Conservation (phyloP, 2,888 invertebrate genomes). For the Elmis aenea region DNA sequence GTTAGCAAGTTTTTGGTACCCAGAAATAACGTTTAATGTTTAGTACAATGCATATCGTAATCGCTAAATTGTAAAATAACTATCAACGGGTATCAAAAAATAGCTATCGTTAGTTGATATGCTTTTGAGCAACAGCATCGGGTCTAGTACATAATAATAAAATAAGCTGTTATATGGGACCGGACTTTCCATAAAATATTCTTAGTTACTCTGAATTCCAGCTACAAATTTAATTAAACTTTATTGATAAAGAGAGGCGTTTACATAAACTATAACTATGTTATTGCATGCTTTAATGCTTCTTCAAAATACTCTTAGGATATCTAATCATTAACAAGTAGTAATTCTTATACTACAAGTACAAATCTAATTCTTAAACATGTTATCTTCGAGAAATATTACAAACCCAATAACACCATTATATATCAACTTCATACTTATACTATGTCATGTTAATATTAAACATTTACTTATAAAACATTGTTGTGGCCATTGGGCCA, state of each 20-base stretch:
- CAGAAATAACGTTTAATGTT: background rate
- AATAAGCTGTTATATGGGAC: too few relatives aligned
- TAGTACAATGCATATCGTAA: slow-evolving; percentile 15
- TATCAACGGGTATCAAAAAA: slow-evolving; percentile 15
- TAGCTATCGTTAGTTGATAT: slow-evolving; percentile 12
- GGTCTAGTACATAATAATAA: slow-evolving; percentile 13
- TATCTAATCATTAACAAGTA: too few relatives aligned
- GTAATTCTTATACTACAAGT: too few relatives aligned
- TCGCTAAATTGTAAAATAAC: slow-evolving; percentile 7
- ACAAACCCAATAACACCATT: too few relatives aligned
- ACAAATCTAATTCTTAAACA: background rate
- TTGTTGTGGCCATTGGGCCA: too few relatives aligned
- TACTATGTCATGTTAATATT: too few relatives aligned
- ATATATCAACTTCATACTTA: too few relatives aligned
- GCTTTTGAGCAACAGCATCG: slow-evolving; percentile 19
- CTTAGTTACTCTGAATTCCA: slow-evolving; percentile 23
- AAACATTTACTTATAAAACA: too few relatives aligned
- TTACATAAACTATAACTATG: slow-evolving; percentile 25
- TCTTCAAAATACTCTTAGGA: slow-evolving; percentile 3
- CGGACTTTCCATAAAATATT: slow-evolving; percentile 6
- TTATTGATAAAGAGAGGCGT: slow-evolving; percentile 1
- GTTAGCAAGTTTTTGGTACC: slow-evolving; percentile 13
- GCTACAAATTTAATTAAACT: slow-evolving; percentile 15
- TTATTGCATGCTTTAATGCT: slow-evolving; percentile 26
- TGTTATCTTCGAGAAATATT: too few relatives aligned